phyloP scores from a whole-genome alignment of 2,888 invertebrate species.

The Volucella zonaria region DNA sequence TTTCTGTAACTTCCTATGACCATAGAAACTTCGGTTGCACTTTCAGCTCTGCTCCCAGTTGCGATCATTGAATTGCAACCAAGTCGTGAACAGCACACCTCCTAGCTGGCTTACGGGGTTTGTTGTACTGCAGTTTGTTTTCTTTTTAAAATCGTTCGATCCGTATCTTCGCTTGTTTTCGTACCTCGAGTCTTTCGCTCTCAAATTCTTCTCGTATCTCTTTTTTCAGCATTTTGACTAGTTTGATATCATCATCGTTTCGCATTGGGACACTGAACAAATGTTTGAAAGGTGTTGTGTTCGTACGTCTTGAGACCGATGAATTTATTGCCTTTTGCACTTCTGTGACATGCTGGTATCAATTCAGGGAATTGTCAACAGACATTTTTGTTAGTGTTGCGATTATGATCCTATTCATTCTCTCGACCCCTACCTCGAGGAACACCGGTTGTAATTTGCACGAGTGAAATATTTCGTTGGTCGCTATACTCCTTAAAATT shows the following conservation, averaged over 20 bases:
- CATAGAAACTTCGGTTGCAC: not conserved
- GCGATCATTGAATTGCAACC: not conserved
- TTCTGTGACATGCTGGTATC: conserved; percentile 10
- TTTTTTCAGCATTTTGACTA: conserved; percentile 15
- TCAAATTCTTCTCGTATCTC: conserved; percentile 44
- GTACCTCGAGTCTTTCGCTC: conserved; percentile 27
- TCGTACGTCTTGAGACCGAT: not conserved
- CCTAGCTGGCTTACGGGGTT: not conserved
- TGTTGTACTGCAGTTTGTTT: not conserved
- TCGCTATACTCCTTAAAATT: conserved; percentile 79
- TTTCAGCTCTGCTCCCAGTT: not conserved
- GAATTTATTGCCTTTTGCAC: not conserved
- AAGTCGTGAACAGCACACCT: not conserved
- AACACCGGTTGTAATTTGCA: conserved; percentile 75
- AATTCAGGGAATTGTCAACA: conserved; percentile 20
- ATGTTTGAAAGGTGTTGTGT: conserved; percentile 11
- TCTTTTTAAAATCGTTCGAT: not conserved
- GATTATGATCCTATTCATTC: conserved; percentile 76
- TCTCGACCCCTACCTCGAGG: conserved; percentile 80
- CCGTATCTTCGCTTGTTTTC: conserved; percentile 29
- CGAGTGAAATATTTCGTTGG: conserved; percentile 77
- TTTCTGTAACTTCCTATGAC: not conserved
- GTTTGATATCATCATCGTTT: conserved; percentile 54
- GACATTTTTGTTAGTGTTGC: conserved; percentile 36
- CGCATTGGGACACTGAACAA: conserved; percentile 12